phyloP scores from a whole-genome alignment of 2,888 invertebrate species.

The Agrotis clavis region DNA sequence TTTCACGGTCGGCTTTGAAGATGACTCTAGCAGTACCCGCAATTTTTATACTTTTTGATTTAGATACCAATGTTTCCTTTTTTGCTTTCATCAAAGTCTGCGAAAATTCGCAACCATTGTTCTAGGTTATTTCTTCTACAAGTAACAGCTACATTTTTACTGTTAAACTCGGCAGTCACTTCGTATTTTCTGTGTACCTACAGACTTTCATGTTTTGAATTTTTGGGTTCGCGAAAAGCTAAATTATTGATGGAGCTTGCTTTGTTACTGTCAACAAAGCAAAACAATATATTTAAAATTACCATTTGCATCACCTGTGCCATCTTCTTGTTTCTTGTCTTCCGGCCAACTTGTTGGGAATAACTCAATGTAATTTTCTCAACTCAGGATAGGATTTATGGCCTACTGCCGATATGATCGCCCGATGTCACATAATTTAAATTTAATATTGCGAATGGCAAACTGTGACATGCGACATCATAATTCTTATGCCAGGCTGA shows the following conservation, averaged over 20 bases:
- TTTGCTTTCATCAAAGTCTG: slow-evolving; percentile 43
- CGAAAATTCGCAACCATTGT: slow-evolving; percentile 21
- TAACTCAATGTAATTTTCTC: slow-evolving; percentile 42
- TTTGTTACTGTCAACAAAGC: neutral
- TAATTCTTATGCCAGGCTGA: slow-evolving; percentile 15
- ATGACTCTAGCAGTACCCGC: slow-evolving; percentile 73
- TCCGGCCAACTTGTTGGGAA: slow-evolving; percentile 18
- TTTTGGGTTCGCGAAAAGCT: neutral
- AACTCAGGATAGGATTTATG: slow-evolving; percentile 42
- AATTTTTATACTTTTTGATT: slow-evolving; percentile 70
- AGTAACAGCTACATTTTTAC: slow-evolving; percentile 3
- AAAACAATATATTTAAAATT: slow-evolving; percentile 20
- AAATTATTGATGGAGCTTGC: too few species aligned
- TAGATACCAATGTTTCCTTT: slow-evolving; percentile 7
- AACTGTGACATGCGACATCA: slow-evolving; percentile 23
- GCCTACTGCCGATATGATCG: slow-evolving; percentile 46
- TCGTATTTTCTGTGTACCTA: neutral
- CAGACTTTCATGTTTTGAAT: neutral
- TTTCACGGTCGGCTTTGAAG: slow-evolving; percentile 77
- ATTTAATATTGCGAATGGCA: slow-evolving; percentile 33
- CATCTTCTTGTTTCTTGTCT: slow-evolving; percentile 30
- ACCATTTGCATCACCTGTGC: slow-evolving; percentile 32
- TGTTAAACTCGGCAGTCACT: neutral
- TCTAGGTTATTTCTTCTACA: slow-evolving; percentile 22
- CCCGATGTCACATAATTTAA: slow-evolving; percentile 47